phyloP scores from a whole-genome alignment of 53 echinoderm and acorn worm species.

The Hippasteria phrygiana region DNA sequence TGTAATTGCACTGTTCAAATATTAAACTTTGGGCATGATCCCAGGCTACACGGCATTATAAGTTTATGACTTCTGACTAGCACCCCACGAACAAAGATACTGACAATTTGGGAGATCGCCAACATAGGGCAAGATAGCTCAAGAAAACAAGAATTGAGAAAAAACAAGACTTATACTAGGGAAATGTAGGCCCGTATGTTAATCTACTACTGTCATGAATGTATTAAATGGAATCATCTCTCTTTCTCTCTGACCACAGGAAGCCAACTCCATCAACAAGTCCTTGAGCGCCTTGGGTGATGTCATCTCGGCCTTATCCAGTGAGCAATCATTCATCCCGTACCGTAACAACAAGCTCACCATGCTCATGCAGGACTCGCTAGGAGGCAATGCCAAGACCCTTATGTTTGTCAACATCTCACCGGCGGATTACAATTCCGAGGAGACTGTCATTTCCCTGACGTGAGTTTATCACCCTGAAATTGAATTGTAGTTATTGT shows the following conservation, averaged over 20 bases:
- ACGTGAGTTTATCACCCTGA: slow-evolving; percentile 77
- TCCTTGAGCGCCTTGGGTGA: slow-evolving; percentile 96
- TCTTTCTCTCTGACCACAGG: slow-evolving; percentile 63
- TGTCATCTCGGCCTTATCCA: slow-evolving; percentile 95
- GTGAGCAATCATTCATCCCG: slow-evolving; percentile 98
- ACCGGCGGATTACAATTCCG: slow-evolving; percentile 96
- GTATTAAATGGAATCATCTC: too few species aligned
- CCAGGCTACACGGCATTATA: too few species aligned
- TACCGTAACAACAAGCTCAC: slow-evolving; percentile 98
- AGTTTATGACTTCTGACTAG: too few species aligned
- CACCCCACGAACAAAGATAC: too few species aligned
- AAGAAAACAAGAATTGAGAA: too few species aligned
- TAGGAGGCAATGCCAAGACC: slow-evolving; percentile 95
- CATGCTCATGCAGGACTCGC: slow-evolving; percentile 97
- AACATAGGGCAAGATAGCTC: too few species aligned
- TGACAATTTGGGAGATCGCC: too few species aligned
- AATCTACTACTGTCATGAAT: too few species aligned
- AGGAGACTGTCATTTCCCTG: slow-evolving; percentile 92
- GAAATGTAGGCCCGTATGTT: too few species aligned
- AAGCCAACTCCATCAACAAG: slow-evolving; percentile 99
- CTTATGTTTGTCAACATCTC: slow-evolving; percentile 99
- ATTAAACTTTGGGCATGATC: too few species aligned
- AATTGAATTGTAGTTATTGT: neutral
- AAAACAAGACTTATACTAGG: too few species aligned
- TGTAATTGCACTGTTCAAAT: too few species aligned